Percentiles rank a stretch among this genome's conserved stretches.
These are phyloP conservation scores for Dinocampus coccinellae DNA, from an alignment of 2,888 invertebrate species.

Conservation along the genomic window DNA sequence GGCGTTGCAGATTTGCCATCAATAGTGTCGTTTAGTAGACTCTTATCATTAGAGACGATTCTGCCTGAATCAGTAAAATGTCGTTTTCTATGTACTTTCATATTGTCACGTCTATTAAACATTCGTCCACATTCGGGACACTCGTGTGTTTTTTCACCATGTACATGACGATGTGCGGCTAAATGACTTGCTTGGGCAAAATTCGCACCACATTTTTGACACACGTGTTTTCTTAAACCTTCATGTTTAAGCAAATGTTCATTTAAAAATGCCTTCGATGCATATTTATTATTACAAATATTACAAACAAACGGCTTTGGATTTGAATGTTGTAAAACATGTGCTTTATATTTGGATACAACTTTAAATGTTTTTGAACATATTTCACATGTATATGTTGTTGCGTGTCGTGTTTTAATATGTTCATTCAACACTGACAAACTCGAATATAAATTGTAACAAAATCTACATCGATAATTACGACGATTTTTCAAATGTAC, in stretches of 20 bases:
- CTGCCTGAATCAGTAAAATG: slow-evolving; percentile 57
- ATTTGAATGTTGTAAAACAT: slow-evolving; percentile 65
- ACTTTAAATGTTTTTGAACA: slow-evolving; percentile 67
- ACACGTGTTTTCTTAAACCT: slow-evolving; percentile 65
- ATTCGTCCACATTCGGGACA: slow-evolving; percentile 66
- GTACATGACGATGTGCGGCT: slow-evolving; percentile 66
- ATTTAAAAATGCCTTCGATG: slow-evolving; percentile 66
- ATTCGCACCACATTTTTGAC: slow-evolving; percentile 64
- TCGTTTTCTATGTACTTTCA: slow-evolving; percentile 67
- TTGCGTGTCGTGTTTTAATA: slow-evolving; percentile 65
- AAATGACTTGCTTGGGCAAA: slow-evolving; percentile 68
- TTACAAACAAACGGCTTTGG: slow-evolving; percentile 65
- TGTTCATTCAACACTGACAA: slow-evolving; percentile 65
- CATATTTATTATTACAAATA: slow-evolving; percentile 66
- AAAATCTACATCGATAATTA: slow-evolving; percentile 66
- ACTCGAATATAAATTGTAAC: slow-evolving; percentile 67
- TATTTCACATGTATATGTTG: slow-evolving; percentile 65
- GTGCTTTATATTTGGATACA: slow-evolving; percentile 65
- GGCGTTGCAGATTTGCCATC: background rate
- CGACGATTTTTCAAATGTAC: slow-evolving; percentile 66
- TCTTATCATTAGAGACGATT: slow-evolving; percentile 45
- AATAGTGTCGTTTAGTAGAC: slow-evolving; percentile 29
- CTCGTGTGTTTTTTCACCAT: slow-evolving; percentile 65
- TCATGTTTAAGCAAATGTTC: slow-evolving; percentile 67
- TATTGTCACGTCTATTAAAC: slow-evolving; percentile 67